Base-by-base conservation (phyloP, 1,140 invertebrate species). In the Drosophila leontia region DNA sequence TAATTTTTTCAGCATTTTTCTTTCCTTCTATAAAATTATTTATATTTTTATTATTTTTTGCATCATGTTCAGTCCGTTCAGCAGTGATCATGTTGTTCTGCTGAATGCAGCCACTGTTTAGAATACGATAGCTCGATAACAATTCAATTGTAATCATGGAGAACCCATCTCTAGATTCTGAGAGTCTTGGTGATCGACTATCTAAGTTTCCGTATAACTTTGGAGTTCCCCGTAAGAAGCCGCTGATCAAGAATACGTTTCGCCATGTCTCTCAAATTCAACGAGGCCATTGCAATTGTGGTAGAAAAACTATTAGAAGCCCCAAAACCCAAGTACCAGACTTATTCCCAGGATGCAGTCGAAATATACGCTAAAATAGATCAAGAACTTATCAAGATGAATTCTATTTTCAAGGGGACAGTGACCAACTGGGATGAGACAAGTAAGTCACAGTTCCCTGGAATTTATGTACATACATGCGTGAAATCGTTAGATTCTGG, bases 391-490 rank as follows among this genome's bases (percentile, higher is more conserved):
- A 13, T 32, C 4, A 37, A 17, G 1, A 64, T 64, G 8, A 64
- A 64, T 44, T 64, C 61, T 3, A 44, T 58, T 42, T 64, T 64
- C 15, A 64, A 58, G 29, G 53, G 29, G 3, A 12, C 19, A 26
- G 13, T 64, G 1, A 34, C 1, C 9, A 64, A 64, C 26, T 44
- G 29, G 55, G 7, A 59, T 2, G 53, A 59, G 5, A 59, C 39
- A 23, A n/a, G 61, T 64, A 64, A 64, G 23, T 23, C 23, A 39
- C 9, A 61, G 37, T 23, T 50, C 9, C 19, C 7, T n/a, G n/a
- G 3, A 29, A 44, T 29, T 15, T 26, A 8, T 23, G 23, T 23
- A 23, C 29, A 9, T 32, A 11, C 29, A 2, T 23, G 2, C 1
- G 2, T 32, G 23, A 23, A 23, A 23, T 1, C 2, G 23, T 23